Evolutionary conservation across 2,113 vertebrate species (phyloP), one percentile per base, ranked within the genome.

Genomic region (Neotoma lepida): DNA sequence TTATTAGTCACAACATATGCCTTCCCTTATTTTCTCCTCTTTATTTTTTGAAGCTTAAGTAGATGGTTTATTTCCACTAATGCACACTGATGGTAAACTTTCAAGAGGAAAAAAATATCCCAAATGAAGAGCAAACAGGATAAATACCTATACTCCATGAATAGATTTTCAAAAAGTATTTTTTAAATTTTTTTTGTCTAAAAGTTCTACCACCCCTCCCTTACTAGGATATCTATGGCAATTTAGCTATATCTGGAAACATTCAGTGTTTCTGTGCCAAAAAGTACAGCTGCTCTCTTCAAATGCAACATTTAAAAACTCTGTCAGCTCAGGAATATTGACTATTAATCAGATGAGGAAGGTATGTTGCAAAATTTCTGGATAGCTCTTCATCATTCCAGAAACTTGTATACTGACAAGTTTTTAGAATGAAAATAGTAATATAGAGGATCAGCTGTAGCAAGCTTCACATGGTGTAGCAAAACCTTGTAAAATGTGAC

Each of bases 271-370:
- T 92, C 41, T 86, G 66, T 93, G 80, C 39, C 90, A 95, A 71
- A 91, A 91, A 30, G 33, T 70, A 85, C 13, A 95, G 54, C 58
- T 94, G 71, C 15, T 96, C 4, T 94, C 82, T 95, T 86, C 22
- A 90, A 92, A 96, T n/a, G 74, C 89, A 94, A n/a, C n/a, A 92
- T 92, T 74, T 33, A 70, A 68, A 88, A 56, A 9, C 77, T 78
- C 35, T 77, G n/a, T 66, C 26, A 77, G 91, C 94, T 86, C 24
- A 70, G 49, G 26, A 90, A 88, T 51, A 88, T 49, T 89, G 94
- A 89, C 91, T 73, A 78, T 86, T 66, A 71, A 86, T 20, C 22
- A 84, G 46, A 58, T 49, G 28, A 76, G 54, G 76, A 58, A 86
- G 14, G 2, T 63, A 0, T 94, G 13, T 33, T 68, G 66, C 35